Evolutionary conservation across 2,797 vertebrate species (phyloP).

Genomic region (Acropternis orthonyx): DNA sequence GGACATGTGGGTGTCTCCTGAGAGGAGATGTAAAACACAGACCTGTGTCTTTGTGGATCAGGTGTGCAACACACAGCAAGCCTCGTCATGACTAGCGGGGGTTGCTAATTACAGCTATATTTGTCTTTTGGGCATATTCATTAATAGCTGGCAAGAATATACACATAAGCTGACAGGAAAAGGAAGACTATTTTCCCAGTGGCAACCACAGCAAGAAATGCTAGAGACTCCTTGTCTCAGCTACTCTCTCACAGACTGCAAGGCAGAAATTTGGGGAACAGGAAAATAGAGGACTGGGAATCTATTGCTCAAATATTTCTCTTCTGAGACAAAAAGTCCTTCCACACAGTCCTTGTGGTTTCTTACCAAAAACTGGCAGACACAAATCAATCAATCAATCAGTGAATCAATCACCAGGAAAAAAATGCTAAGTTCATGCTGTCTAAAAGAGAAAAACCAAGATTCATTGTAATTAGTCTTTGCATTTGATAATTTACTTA

Average conservation of each 20-base stretch:
- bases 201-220: conserved; percentile 6
- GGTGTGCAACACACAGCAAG: conserved; percentile 43
- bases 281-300: background rate
- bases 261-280: background rate
- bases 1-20: background rate
- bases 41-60: conserved; percentile 27
- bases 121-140: conserved; percentile 7
- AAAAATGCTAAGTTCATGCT: background rate
- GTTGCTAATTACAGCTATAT: conserved; percentile 44
- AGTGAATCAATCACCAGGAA: background rate
- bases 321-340: background rate
- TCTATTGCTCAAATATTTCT: background rate
- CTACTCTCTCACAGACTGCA: background rate
- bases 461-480: background rate
- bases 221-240: background rate
- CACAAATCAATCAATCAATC: background rate
- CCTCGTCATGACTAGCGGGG: background rate
- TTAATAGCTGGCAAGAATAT: conserved; percentile 34
- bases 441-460: background rate
- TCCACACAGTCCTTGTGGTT: background rate
- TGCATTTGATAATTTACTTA: background rate
- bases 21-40: conserved; percentile 21
- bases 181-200: conserved; percentile 51
- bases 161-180: conserved; percentile 15
- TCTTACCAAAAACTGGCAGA: background rate